These are phyloP conservation scores for Diorhabda elongata DNA, from an alignment of 1,140 invertebrate species.

Conservation along the genomic window DNA sequence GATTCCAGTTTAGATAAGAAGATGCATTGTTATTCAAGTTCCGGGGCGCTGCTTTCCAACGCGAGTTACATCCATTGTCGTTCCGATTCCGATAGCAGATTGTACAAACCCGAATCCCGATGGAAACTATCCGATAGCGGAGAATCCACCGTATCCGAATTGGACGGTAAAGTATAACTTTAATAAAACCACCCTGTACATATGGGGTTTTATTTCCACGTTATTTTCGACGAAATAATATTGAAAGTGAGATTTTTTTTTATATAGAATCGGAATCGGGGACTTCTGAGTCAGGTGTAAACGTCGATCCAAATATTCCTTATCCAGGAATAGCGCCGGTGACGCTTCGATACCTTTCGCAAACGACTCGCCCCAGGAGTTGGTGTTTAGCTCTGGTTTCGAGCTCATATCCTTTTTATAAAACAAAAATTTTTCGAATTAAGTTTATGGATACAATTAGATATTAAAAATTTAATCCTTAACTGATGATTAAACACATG, in stretches of 20 bases:
- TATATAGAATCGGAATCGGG: constrained; percentile 47
- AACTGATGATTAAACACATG: constrained; percentile 70
- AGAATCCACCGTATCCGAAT: constrained; percentile 44
- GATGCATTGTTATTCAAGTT: constrained; percentile 39
- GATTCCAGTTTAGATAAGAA: no score
- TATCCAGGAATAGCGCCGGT: constrained; percentile 86
- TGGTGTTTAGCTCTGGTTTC: constrained; percentile 93
- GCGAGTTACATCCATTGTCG: constrained; percentile 42
- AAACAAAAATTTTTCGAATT: neutral
- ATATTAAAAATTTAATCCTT: constrained; percentile 52
- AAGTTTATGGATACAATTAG: neutral
- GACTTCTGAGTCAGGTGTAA: constrained; percentile 55
- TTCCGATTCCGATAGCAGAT: constrained; percentile 43
- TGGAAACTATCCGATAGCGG: constrained; percentile 41
- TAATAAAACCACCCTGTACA: no score
- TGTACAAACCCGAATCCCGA: constrained; percentile 38
- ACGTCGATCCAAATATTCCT: constrained; percentile 65
- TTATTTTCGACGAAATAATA: no score
- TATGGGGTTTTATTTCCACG: no score
- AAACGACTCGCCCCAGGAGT: constrained; percentile 78
- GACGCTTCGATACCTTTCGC: constrained; percentile 78
- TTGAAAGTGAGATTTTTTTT: constrained; percentile 17
- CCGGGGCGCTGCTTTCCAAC: constrained; percentile 15
- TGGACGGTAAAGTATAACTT: constrained; percentile 34
- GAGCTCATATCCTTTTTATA: constrained; percentile 95